Evolutionary conservation across 2,888 invertebrate species (phyloP).

Genomic region (Brachyopa scutellaris): DNA sequence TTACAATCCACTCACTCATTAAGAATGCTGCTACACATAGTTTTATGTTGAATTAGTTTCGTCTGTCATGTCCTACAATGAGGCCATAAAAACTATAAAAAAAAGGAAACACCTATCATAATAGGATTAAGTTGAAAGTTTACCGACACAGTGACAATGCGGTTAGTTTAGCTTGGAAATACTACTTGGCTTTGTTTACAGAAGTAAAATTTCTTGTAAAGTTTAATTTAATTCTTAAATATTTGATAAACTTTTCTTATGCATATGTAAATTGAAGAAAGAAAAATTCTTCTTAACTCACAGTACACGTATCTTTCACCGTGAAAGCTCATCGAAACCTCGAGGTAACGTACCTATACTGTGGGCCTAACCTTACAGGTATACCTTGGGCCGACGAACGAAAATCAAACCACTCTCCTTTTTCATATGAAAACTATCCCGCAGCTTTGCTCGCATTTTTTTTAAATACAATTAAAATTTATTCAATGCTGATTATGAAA

Average conservation of each 20-base stretch:
- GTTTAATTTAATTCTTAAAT: slow-evolving; percentile 17
- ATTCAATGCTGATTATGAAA: too few species aligned
- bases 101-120: slow-evolving; percentile 11
- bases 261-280: too few species aligned
- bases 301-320: too few species aligned
- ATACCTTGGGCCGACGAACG: too few species aligned
- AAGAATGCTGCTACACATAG: slow-evolving; percentile 42
- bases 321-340: too few species aligned
- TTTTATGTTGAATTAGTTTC: slow-evolving; percentile 26
- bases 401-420: too few species aligned
- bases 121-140: slow-evolving; percentile 34
- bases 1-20: slow-evolving; percentile 39
- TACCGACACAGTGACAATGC: slow-evolving; percentile 34
- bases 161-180: slow-evolving; percentile 9
- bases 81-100: background rate
- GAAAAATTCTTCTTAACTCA: too few species aligned
- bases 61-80: slow-evolving; percentile 25
- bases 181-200: slow-evolving; percentile 3
- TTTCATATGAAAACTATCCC: too few species aligned
- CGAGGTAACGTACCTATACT: too few species aligned
- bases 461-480: too few species aligned
- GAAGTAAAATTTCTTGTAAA: background rate
- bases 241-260: slow-evolving; percentile 1
- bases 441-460: too few species aligned
- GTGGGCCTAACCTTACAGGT: too few species aligned